Percentiles rank a stretch among this genome's conserved stretches.
phyloP scores from a whole-genome alignment of 2,888 invertebrate genomes.

The Trissonchulus sp. region DNA sequence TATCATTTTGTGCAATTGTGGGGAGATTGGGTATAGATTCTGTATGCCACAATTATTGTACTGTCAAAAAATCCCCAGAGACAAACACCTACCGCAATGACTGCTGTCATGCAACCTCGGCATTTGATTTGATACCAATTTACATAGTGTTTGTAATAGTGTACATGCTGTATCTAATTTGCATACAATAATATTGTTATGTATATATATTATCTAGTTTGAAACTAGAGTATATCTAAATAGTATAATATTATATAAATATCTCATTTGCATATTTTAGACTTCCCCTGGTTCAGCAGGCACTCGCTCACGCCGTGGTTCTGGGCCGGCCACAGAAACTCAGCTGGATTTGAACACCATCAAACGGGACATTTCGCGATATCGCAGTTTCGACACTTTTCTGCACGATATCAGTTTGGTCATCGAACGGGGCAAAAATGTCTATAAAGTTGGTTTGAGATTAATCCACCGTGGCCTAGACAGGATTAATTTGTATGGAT shows the following conservation, averaged over 20 bases:
- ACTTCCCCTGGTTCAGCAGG: neutral
- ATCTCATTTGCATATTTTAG: no score
- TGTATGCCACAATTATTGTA: no score
- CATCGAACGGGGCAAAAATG: conserved; percentile 23
- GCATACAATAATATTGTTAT: no score
- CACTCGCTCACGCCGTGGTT: neutral
- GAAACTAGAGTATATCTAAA: no score
- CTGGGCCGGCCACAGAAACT: neutral
- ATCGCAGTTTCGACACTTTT: conserved; percentile 1
- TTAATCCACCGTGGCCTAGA: no score
- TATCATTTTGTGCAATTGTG: neutral
- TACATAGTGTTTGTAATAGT: neutral
- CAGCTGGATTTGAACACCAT: conserved; percentile 6
- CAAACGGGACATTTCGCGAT: neutral
- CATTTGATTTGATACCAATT: neutral
- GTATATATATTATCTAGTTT: no score
- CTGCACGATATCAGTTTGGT: conserved; percentile 6
- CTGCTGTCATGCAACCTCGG: no score
- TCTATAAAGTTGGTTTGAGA: conserved; percentile 19
- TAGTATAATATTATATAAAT: no score
- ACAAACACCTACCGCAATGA: no score
- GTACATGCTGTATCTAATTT: no score
- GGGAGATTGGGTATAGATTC: neutral
- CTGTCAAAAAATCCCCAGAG: no score
- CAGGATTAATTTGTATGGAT: no score